These are phyloP conservation scores for Zophobas morio DNA, from an alignment of 1,140 invertebrate genomes.

Conservation along the genomic window DNA sequence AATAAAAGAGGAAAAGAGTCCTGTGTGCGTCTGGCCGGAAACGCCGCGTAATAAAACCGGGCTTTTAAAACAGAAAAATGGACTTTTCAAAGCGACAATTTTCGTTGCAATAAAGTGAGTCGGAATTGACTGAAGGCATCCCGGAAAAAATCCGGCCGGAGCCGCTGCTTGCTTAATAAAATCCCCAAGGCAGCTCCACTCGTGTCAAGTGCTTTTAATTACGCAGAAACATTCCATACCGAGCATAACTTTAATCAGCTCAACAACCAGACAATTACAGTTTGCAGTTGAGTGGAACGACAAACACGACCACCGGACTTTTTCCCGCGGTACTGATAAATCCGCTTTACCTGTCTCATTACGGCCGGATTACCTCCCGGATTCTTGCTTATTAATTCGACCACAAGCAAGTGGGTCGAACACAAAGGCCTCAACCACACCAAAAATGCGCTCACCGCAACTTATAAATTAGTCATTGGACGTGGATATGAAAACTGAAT, in stretches of 20 bases:
- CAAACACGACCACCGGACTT: constrained; percentile 12
- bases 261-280: constrained; percentile 29
- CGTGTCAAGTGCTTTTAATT: constrained; percentile 42
- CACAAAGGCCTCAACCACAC: constrained; percentile 28
- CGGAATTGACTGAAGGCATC: constrained; percentile 24
- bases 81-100: constrained; percentile 3
- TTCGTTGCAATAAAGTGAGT: constrained; percentile 18
- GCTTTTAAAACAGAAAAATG: constrained; percentile 10
- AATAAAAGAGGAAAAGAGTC: not conserved
- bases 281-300: constrained; percentile 36
- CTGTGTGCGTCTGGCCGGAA: not conserved
- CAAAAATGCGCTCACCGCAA: constrained; percentile 11
- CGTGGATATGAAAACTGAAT: constrained; percentile 3
- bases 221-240: constrained; percentile 41
- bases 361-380: not conserved
- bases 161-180: constrained; percentile 29
- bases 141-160: constrained; percentile 11
- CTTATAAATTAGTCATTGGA: constrained; percentile 17
- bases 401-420: not conserved
- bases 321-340: not conserved
- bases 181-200: constrained; percentile 38
- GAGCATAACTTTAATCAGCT: constrained; percentile 41
- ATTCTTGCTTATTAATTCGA: not conserved
- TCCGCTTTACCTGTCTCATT: not conserved
- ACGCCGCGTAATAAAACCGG: constrained; percentile 6